A percentile compares a stretch with the other conserved stretches of the same genome.
Evolutionary conservation across 2,888 invertebrate species (phyloP).

Genomic region (Hofmannophila pseudospretella): DNA sequence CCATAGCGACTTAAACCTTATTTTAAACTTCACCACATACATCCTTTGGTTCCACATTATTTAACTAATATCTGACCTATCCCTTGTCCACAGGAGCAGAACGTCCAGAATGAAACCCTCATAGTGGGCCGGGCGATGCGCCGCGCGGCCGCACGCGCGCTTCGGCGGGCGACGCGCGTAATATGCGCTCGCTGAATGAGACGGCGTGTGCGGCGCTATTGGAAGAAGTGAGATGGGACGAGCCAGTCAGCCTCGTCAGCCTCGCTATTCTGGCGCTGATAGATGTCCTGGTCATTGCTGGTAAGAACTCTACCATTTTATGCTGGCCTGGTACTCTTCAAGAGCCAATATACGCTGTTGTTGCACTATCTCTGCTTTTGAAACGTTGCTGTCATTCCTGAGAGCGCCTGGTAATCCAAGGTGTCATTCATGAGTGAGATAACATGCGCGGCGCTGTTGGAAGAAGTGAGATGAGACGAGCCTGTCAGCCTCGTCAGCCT

Average conservation of each 20-base stretch:
- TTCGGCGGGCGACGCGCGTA: conserved; percentile 56
- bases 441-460: conserved; percentile 87
- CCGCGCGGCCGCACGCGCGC: conserved; percentile 47
- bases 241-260: conserved; percentile 85
- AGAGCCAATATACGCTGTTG: too few relatives aligned
- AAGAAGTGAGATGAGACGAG: conserved; percentile 90
- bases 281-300: conserved; percentile 92
- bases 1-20: too few relatives aligned
- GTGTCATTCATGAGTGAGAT: too few relatives aligned
- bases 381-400: too few relatives aligned
- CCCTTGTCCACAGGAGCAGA: not conserved
- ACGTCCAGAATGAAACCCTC: conserved; percentile 10
- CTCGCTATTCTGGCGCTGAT: conserved; percentile 88
- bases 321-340: not conserved
- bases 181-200: conserved; percentile 88
- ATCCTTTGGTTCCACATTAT: too few relatives aligned
- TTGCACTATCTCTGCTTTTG: too few relatives aligned
- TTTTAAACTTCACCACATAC: too few relatives aligned
- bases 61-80: not conserved
- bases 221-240: conserved; percentile 89
- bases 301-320: conserved; percentile 40
- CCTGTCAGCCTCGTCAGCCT: conserved; percentile 86
- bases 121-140: conserved; percentile 42
- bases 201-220: conserved; percentile 89
- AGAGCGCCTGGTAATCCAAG: too few relatives aligned